Percentiles rank a stretch among this genome's conserved stretches.
Evolutionary conservation across 2,113 vertebrate species (phyloP).

Genomic region (Strix aluco): DNA sequence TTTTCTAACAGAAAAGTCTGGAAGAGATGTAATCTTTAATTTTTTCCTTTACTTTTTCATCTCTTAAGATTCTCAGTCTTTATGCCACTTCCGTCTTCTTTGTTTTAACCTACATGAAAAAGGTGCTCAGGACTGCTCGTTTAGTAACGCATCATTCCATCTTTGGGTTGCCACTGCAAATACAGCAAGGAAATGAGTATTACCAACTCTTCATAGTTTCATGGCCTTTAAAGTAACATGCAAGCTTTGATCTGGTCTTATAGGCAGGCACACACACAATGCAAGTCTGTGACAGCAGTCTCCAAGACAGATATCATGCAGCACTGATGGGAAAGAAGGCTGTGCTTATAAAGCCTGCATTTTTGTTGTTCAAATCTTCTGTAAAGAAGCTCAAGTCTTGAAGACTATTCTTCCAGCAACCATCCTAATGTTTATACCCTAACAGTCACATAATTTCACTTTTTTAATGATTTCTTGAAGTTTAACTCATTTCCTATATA

Average conservation of each 20-base stretch:
- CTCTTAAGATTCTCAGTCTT: neutral
- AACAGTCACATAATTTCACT: neutral
- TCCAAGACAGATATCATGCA: neutral
- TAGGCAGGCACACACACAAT: neutral
- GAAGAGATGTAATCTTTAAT: neutral
- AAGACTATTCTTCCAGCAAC: neutral
- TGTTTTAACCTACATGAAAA: neutral
- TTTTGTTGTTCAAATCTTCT: neutral
- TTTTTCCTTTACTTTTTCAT: neutral
- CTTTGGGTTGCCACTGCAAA: neutral
- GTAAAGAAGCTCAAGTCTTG: neutral
- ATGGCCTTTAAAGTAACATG: neutral
- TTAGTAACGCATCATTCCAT: neutral
- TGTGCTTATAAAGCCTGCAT: neutral
- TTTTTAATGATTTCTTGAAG: neutral
- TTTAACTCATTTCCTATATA: neutral
- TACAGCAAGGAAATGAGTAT: neutral
- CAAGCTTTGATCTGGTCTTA: neutral
- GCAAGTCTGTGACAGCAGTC: neutral
- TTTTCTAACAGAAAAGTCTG: neutral
- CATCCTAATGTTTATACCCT: neutral
- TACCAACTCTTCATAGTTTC: neutral
- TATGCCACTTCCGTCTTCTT: accelerated
- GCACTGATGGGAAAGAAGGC: accelerated
- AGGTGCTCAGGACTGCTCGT: neutral